Conservation (phyloP, 2,113 vertebrate genomes). For the Romanogobio albipinnatus region DNA sequence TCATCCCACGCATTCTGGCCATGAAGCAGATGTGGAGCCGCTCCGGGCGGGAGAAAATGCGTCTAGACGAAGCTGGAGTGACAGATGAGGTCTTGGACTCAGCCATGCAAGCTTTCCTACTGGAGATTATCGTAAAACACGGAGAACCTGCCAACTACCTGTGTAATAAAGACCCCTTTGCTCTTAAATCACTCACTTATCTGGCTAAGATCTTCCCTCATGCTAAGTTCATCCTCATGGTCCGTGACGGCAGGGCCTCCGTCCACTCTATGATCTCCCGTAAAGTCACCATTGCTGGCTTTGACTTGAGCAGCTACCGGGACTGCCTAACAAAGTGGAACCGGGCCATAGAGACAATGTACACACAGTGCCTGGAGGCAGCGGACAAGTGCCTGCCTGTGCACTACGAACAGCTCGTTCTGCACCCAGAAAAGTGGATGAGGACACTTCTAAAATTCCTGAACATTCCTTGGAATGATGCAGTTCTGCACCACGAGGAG, state of each 20-base stretch:
- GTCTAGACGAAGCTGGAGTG: constrained; percentile 93
- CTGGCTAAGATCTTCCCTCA: constrained; percentile 94
- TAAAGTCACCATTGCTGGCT: constrained; percentile 95
- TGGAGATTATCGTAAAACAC: constrained; percentile 97
- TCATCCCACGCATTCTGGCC: constrained; percentile 93
- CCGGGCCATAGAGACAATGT: constrained; percentile 96
- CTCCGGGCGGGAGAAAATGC: constrained; percentile 94
- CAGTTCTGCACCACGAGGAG: constrained; percentile 94
- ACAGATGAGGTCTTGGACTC: constrained; percentile 95
- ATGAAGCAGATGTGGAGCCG: constrained; percentile 99
- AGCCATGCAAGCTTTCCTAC: constrained; percentile 93
- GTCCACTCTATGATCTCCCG: constrained; percentile 98
- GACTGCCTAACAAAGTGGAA: constrained; percentile 99
- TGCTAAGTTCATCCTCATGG: constrained; percentile 95
- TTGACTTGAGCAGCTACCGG: constrained; percentile 94
- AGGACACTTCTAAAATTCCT: constrained; percentile 92
- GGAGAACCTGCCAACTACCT: constrained; percentile 92
- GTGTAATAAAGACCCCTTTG: constrained; percentile 98
- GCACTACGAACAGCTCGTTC: constrained; percentile 92
- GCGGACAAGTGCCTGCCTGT: constrained; percentile 87
- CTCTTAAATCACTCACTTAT: constrained; percentile 92
- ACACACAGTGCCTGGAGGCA: constrained; percentile 93
- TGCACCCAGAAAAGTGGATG: constrained; percentile 97
- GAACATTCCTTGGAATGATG: constrained; percentile 89
- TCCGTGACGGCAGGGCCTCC: constrained; percentile 90